These are phyloP conservation scores for Dexiosoma caninum DNA, from an alignment of 2,888 invertebrate species.

Conservation along the genomic window DNA sequence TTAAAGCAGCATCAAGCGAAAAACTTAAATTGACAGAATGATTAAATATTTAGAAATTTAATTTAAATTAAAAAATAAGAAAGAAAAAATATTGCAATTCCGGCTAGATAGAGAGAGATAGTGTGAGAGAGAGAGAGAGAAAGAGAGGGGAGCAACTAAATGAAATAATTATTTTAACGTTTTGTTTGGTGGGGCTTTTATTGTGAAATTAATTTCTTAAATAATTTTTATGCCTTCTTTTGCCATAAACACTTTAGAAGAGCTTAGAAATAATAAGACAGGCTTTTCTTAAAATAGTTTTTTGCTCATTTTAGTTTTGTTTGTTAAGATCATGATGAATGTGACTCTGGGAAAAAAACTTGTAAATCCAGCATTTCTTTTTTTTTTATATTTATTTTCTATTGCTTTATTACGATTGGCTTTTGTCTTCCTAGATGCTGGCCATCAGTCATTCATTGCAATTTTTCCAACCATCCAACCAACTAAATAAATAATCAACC, in stretches of 20 bases:
- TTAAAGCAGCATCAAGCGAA: slow-evolving; percentile 37
- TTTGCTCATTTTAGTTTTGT: not conserved
- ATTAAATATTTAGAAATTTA: slow-evolving; percentile 58
- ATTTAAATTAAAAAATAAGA: slow-evolving; percentile 41
- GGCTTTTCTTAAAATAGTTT: slow-evolving; percentile 21
- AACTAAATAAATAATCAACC: slow-evolving; percentile 15
- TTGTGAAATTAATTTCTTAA: slow-evolving; percentile 16
- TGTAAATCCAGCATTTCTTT: slow-evolving; percentile 53
- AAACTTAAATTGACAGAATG: slow-evolving; percentile 57
- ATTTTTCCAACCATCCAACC: not conserved
- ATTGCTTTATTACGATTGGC: slow-evolving; percentile 19
- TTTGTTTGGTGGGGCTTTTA: slow-evolving; percentile 3
- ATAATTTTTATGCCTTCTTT: slow-evolving; percentile 6
- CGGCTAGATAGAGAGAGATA: too few relatives aligned
- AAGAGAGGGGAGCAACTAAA: slow-evolving; percentile 4
- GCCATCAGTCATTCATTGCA: slow-evolving; percentile 51
- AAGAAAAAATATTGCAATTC: not conserved
- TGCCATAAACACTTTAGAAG: slow-evolving; percentile 45
- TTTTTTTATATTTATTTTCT: not conserved
- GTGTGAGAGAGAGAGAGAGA: too few relatives aligned
- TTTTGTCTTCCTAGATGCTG: not conserved
- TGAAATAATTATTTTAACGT: slow-evolving; percentile 51
- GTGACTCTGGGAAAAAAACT: slow-evolving; percentile 44
- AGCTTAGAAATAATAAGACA: slow-evolving; percentile 37
- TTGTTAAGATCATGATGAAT: slow-evolving; percentile 35